These are phyloP conservation scores for Collichthys lucidus DNA, from an alignment of 2,113 vertebrate species.

Conservation along the genomic window DNA sequence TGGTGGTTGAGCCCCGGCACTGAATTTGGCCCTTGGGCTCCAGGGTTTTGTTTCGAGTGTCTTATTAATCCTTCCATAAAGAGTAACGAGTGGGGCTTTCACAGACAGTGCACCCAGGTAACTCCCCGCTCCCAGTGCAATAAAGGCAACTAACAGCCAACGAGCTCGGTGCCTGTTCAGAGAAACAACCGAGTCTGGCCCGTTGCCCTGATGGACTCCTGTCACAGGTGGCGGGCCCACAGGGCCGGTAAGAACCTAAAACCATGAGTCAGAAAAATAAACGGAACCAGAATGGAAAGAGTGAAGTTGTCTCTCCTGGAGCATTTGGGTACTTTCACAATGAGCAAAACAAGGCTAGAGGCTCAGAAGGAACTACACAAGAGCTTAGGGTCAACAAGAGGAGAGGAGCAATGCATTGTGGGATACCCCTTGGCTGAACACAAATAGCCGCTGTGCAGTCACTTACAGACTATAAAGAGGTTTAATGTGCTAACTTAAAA, in stretches of 20 bases:
- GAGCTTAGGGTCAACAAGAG: constrained; percentile 20
- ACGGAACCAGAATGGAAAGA: constrained; percentile 50
- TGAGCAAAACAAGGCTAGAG: constrained; percentile 32
- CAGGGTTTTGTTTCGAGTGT: constrained; percentile 49
- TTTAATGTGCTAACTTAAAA: constrained; percentile 48
- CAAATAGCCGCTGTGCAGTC: constrained; percentile 44
- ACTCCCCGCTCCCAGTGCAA: constrained; percentile 46
- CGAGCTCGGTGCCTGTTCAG: background rate
- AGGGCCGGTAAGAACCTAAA: background rate
- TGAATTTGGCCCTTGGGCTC: constrained; percentile 32
- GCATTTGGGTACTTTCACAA: constrained; percentile 33
- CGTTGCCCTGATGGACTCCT: constrained; percentile 19
- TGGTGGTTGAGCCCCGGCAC: constrained; percentile 32
- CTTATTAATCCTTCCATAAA: constrained; percentile 72
- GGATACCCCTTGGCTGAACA: constrained; percentile 22
- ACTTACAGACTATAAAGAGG: constrained; percentile 22
- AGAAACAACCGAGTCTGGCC: constrained; percentile 17
- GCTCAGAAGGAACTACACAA: constrained; percentile 26
- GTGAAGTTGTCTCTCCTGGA: constrained; percentile 37
- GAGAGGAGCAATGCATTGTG: constrained; percentile 29
- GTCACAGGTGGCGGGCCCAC: constrained; percentile 34
- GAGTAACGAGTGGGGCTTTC: constrained; percentile 51
- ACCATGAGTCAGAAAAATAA: constrained; percentile 32
- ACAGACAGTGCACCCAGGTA: constrained; percentile 58
- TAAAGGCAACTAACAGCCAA: constrained; percentile 39